phyloP scores from a whole-genome alignment of 1,140 invertebrate genomes.

The Pectinophora gossypiella region DNA sequence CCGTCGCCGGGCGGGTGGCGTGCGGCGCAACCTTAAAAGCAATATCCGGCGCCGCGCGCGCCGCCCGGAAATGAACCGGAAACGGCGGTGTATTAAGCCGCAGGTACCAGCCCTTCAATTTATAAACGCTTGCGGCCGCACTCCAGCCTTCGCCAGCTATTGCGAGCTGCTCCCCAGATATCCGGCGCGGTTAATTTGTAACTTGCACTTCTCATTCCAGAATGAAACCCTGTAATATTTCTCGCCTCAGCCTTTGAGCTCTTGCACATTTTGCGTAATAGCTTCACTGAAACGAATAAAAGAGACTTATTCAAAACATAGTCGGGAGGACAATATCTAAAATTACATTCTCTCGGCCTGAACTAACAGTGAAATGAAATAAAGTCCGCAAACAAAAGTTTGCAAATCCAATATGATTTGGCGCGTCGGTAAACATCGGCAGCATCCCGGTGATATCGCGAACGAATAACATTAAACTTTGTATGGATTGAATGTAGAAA shows the following conservation, averaged over 20 bases:
- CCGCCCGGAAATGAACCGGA: conserved; percentile 76
- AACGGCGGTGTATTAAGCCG: conserved; percentile 76
- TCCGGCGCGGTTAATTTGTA: conserved; percentile 61
- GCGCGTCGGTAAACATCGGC: conserved; percentile 74
- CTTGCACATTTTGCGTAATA: conserved; percentile 21
- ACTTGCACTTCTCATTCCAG: conserved; percentile 33
- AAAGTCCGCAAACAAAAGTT: conserved; percentile 75
- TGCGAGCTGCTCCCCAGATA: conserved; percentile 38
- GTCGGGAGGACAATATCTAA: conserved; percentile 52
- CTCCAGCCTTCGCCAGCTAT: conserved; percentile 40
- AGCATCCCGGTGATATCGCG: conserved; percentile 73
- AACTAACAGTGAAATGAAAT: conserved; percentile 73
- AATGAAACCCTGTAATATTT: neutral
- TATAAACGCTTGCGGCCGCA: conserved; percentile 68
- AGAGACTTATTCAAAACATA: conserved; percentile 42
- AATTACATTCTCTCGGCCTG: conserved; percentile 67
- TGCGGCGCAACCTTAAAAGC: conserved; percentile 74
- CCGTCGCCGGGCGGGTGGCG: conserved; percentile 44
- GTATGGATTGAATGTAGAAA: conserved; percentile 76
- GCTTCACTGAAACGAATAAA: conserved; percentile 15
- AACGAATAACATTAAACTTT: conserved; percentile 76
- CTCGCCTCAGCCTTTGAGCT: neutral
- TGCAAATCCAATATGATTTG: conserved; percentile 76
- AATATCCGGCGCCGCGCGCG: conserved; percentile 73
- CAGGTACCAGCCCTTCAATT: conserved; percentile 74